Percentiles rank a stretch among this genome's conserved stretches.
Conservation (phyloP, 2,888 invertebrate species). For the Neoitamus cyanurus region DNA sequence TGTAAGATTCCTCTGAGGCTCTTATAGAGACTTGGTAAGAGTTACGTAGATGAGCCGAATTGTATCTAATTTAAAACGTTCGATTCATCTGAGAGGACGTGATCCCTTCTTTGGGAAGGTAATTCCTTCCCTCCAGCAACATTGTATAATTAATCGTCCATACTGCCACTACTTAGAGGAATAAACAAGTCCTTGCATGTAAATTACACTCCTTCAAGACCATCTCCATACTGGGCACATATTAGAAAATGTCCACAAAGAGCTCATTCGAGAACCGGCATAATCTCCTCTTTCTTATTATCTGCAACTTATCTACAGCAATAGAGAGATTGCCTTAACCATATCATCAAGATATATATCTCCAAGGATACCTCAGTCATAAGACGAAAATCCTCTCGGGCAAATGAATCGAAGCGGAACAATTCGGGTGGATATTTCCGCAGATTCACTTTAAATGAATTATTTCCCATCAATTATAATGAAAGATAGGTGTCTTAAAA, state of each 20-base stretch:
- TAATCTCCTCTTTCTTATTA: not conserved
- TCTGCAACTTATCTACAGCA: not conserved
- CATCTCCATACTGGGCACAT: not conserved
- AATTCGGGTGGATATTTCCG: constrained; percentile 45
- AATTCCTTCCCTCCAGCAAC: not conserved
- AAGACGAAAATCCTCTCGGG: constrained; percentile 38
- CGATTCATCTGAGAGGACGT: not conserved
- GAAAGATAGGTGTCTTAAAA: constrained; percentile 54
- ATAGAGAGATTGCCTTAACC: constrained; percentile 24
- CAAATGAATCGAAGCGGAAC: constrained; percentile 46
- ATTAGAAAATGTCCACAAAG: not conserved
- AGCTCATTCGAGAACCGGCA: not conserved
- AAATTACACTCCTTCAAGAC: not conserved
- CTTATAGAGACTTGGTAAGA: too few species aligned
- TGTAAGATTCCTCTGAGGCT: too few species aligned
- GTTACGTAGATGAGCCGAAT: not conserved
- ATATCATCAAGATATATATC: constrained; percentile 36
- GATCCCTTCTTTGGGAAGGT: not conserved
- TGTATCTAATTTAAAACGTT: not conserved
- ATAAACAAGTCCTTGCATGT: not conserved
- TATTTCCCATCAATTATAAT: constrained; percentile 54
- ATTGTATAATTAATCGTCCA: not conserved
- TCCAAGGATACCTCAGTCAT: constrained; percentile 38
- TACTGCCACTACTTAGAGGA: not conserved
- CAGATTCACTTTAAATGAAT: constrained; percentile 53